phyloP scores from a whole-genome alignment of 2,113 vertebrate species.

The Rostratula benghalensis region DNA sequence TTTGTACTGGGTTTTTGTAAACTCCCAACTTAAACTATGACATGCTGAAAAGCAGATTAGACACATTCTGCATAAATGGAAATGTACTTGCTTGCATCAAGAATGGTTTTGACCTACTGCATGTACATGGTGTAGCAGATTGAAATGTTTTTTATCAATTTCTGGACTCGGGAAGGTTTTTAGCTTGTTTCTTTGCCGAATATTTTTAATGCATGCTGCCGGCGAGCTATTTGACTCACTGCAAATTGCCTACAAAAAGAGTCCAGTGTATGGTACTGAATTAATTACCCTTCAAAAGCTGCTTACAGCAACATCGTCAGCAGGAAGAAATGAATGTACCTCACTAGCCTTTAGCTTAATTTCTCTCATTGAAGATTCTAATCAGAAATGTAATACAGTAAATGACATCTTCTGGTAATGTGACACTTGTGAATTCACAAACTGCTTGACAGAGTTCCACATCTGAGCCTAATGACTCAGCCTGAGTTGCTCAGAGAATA shows the following conservation, averaged over 20 bases:
- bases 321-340: constrained; percentile 60
- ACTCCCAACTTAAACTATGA: background rate
- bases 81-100: background rate
- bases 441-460: constrained; percentile 56
- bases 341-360: constrained; percentile 54
- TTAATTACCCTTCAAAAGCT: constrained; percentile 68
- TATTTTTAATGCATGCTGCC: constrained; percentile 24
- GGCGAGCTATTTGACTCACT: constrained; percentile 27
- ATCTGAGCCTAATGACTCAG: constrained; percentile 66
- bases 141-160: constrained; percentile 26
- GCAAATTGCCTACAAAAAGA: constrained; percentile 31
- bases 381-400: constrained; percentile 71
- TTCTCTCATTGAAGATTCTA: constrained; percentile 71
- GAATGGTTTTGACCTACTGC: background rate
- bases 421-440: constrained; percentile 64
- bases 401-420: constrained; percentile 69
- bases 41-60: background rate
- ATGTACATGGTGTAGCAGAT: background rate
- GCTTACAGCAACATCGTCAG: constrained; percentile 55
- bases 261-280: constrained; percentile 56
- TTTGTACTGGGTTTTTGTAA: background rate
- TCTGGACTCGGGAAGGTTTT: constrained; percentile 17
- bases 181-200: constrained; percentile 17
- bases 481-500: constrained; percentile 57
- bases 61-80: background rate